Conservation (phyloP, 1,140 invertebrate species). For the Tetramorium simillimum region DNA sequence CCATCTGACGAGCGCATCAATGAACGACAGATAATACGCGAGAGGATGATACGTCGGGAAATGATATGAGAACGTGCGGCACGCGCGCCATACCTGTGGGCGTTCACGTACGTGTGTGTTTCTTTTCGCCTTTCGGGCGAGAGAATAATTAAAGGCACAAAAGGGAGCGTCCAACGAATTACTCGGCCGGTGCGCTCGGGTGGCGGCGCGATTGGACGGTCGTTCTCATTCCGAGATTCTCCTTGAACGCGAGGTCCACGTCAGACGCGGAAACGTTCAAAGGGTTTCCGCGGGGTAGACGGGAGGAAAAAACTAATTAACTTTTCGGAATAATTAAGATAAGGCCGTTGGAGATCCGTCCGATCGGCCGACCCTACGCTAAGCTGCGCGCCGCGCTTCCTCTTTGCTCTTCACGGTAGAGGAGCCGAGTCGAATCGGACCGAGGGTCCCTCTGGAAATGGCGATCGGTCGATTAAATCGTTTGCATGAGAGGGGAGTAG, state of each 20-base stretch:
- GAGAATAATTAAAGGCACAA: constrained; percentile 76
- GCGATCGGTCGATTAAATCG: constrained; percentile 79
- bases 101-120: constrained; percentile 47
- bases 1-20: neutral
- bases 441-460: constrained; percentile 54
- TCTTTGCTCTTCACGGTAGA: constrained; percentile 60
- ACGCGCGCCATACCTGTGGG: constrained; percentile 34
- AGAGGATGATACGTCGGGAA: constrained; percentile 62
- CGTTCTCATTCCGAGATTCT: constrained; percentile 76
- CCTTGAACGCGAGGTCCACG: constrained; percentile 74
- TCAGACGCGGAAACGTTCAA: constrained; percentile 77
- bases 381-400: constrained; percentile 41
- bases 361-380: constrained; percentile 71
- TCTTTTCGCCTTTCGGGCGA: constrained; percentile 71
- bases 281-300: constrained; percentile 65
- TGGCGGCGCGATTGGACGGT: constrained; percentile 73
- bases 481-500: constrained; percentile 71
- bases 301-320: constrained; percentile 82
- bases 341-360: constrained; percentile 78
- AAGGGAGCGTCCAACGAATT: constrained; percentile 75
- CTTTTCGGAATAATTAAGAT: constrained; percentile 83
- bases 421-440: constrained; percentile 64
- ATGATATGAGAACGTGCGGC: constrained; percentile 65
- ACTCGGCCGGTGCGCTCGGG: constrained; percentile 69
- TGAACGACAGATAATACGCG: constrained; percentile 12